phyloP scores from a whole-genome alignment of 2,113 vertebrate genomes.

The Myodes glareolus region DNA sequence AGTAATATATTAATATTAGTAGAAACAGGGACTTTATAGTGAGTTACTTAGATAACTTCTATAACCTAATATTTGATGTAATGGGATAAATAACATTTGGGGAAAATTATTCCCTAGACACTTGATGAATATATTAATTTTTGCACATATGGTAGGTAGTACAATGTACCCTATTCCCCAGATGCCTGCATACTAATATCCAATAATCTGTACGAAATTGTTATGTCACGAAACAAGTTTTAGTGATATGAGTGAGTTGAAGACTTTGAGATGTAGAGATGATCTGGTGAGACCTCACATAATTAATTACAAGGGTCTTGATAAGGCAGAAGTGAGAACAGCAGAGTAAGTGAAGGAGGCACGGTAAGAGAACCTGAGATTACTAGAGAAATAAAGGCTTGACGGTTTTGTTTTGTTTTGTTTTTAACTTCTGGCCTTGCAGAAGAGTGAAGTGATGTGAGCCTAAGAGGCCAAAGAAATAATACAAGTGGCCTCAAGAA shows the following conservation, averaged over 20 bases:
- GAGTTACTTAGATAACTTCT: background rate
- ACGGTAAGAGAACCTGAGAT: background rate
- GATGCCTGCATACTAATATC: background rate
- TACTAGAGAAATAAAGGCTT: background rate
- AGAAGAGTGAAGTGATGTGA: background rate
- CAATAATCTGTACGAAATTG: background rate
- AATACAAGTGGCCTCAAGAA: background rate
- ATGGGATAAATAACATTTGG: background rate
- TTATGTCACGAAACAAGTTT: background rate
- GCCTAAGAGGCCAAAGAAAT: background rate
- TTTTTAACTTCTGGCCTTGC: background rate
- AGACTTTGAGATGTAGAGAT: background rate
- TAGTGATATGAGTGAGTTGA: background rate
- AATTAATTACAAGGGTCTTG: background rate
- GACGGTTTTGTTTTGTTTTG: background rate
- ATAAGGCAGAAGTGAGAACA: background rate
- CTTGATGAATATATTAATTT: background rate
- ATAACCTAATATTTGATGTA: background rate
- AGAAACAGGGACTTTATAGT: background rate
- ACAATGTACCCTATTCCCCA: background rate
- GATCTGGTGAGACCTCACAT: background rate
- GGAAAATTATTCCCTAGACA: background rate
- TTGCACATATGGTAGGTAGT: background rate
- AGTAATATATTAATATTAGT: slow-evolving; percentile 6
- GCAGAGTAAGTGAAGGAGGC: background rate